phyloP scores from a whole-genome alignment of 1,140 invertebrate genomes.

The Apis laboriosa region DNA sequence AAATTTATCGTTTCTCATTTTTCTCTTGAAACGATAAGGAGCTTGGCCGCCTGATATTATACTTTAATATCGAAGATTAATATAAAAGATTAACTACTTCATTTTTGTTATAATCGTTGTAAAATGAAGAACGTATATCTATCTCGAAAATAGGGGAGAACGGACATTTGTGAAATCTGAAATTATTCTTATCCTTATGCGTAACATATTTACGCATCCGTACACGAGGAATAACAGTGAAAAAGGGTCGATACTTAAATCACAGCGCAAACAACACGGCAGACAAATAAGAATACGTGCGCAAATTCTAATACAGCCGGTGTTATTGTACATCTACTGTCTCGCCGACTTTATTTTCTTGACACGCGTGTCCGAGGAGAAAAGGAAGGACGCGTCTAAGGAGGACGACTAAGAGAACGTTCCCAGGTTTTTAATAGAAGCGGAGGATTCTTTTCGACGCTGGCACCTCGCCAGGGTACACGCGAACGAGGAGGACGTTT shows the following conservation, averaged over 20 bases:
- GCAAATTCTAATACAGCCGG: not conserved
- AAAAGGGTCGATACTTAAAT: not conserved
- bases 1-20: no score
- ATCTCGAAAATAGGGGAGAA: not conserved
- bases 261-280: not conserved
- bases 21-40: no score
- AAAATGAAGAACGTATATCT: no score
- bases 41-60: no score
- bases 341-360: slow-evolving; percentile 25
- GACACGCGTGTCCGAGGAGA: slow-evolving; percentile 16
- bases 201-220: not conserved
- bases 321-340: not conserved
- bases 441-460: slow-evolving; percentile 64
- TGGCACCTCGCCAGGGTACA: slow-evolving; percentile 65
- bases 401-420: slow-evolving; percentile 63
- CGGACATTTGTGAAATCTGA: not conserved
- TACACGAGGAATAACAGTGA: not conserved
- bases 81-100: no score
- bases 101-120: no score
- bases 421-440: slow-evolving; percentile 67
- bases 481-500: slow-evolving; percentile 11
- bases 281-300: not conserved
- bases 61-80: no score
- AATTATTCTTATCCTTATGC: not conserved
- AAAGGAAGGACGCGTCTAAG: slow-evolving; percentile 12